Conservation (phyloP, 2,113 vertebrate species). For the Pterophyllum scalare region DNA sequence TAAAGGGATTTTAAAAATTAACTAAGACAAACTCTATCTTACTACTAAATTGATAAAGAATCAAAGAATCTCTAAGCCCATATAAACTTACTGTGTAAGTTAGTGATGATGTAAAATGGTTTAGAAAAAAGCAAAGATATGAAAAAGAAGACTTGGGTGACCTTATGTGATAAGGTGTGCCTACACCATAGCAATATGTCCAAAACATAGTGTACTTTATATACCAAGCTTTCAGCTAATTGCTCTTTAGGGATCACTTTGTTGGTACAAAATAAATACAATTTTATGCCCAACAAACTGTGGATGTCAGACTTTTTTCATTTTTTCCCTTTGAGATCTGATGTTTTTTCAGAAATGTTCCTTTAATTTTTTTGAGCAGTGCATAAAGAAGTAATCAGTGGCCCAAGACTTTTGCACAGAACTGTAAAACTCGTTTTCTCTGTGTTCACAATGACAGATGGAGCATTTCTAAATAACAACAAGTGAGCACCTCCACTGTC, state of each 20-base stretch:
- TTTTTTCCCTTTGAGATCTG: neutral
- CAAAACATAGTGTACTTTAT: neutral
- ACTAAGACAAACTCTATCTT: too few relatives aligned
- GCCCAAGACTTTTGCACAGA: neutral
- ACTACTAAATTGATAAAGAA: neutral
- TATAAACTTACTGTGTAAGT: neutral
- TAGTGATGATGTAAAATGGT: neutral
- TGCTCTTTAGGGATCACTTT: neutral
- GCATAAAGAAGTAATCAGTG: too few relatives aligned
- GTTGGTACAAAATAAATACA: neutral
- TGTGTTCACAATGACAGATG: too few relatives aligned
- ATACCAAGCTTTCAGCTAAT: neutral
- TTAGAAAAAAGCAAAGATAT: neutral
- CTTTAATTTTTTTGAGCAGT: too few relatives aligned
- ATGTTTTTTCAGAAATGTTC: too few relatives aligned
- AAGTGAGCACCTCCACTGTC: too few relatives aligned
- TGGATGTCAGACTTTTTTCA: too few relatives aligned
- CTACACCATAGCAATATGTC: neutral
- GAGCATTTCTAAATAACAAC: too few relatives aligned
- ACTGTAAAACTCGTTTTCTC: neutral
- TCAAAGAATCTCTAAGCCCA: fast-evolving
- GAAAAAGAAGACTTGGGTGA: neutral
- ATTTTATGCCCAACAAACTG: neutral
- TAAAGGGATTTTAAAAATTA: too few relatives aligned
- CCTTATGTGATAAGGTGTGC: neutral